Conservation (phyloP, 2,113 vertebrate species). For the Ahaetulla prasina region DNA sequence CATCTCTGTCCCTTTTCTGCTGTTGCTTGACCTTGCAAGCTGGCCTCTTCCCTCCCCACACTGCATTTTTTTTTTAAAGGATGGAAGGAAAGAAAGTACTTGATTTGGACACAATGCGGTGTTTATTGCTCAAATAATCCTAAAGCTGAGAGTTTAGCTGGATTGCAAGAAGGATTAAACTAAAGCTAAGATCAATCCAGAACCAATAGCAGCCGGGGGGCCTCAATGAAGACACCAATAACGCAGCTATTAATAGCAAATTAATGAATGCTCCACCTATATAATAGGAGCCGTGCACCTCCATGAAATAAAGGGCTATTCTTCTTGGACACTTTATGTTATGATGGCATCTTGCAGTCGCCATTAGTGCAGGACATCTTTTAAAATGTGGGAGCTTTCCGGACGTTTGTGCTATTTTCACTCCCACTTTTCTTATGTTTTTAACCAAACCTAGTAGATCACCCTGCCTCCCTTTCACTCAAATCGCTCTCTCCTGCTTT, state of each 20-base stretch:
- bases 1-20: not conserved
- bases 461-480: not conserved
- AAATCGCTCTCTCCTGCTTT: slow-evolving; percentile 12
- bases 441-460: too few species aligned
- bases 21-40: not conserved
- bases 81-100: not conserved
- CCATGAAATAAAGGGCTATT: not conserved
- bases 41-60: not conserved
- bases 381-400: not conserved
- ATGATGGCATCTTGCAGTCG: not conserved
- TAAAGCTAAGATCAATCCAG: slow-evolving; percentile 22
- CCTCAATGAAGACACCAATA: slow-evolving; percentile 4
- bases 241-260: not conserved
- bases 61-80: not conserved
- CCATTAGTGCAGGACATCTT: not conserved
- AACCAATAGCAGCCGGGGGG: slow-evolving; percentile 10
- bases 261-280: not conserved
- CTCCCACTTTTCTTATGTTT: not conserved
- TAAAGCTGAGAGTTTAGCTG: slow-evolving; percentile 1
- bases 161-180: slow-evolving; percentile 8
- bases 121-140: slow-evolving; percentile 14
- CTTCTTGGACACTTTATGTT: too few species aligned
- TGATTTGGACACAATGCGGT: not conserved
- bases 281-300: not conserved
- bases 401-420: not conserved